Evolutionary conservation across 2,113 vertebrate genomes (phyloP).

Genomic region (Pelobates fuscus): DNA sequence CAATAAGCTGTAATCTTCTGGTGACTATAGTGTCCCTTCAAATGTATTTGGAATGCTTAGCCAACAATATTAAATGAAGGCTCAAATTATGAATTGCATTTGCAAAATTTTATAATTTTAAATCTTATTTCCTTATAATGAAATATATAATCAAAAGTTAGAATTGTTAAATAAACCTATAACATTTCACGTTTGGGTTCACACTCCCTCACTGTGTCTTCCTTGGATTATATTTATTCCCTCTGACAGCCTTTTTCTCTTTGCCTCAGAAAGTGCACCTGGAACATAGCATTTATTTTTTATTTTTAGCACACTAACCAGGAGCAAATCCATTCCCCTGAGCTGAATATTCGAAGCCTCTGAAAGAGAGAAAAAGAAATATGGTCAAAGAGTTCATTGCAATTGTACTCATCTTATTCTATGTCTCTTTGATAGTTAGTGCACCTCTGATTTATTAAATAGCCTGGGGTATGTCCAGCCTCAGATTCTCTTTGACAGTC

Average conservation of each 20-base stretch:
- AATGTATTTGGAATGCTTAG: no score
- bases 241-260: slow-evolving; percentile 22
- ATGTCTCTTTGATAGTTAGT: slow-evolving; percentile 31
- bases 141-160: no score
- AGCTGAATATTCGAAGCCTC: slow-evolving; percentile 33
- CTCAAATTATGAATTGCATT: no score
- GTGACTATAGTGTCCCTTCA: no score
- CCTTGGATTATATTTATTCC: slow-evolving; percentile 6
- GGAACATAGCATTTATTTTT: slow-evolving; percentile 26
- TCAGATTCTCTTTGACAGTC: slow-evolving; percentile 33
- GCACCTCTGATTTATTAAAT: slow-evolving; percentile 43
- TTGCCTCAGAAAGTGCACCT: slow-evolving; percentile 32
- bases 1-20: no score
- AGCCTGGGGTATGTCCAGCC: slow-evolving; percentile 16
- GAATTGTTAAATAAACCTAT: no score
- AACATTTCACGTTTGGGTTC: neutral
- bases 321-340: slow-evolving; percentile 34
- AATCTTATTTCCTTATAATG: no score
- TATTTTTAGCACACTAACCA: slow-evolving; percentile 34
- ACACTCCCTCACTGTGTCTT: neutral
- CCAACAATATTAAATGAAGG: no score
- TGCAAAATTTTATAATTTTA: no score
- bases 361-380: slow-evolving; percentile 8
- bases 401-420: slow-evolving; percentile 29
- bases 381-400: slow-evolving; percentile 23